Conservation (phyloP, 2,797 vertebrate genomes). For the Sebastes variabilis region DNA sequence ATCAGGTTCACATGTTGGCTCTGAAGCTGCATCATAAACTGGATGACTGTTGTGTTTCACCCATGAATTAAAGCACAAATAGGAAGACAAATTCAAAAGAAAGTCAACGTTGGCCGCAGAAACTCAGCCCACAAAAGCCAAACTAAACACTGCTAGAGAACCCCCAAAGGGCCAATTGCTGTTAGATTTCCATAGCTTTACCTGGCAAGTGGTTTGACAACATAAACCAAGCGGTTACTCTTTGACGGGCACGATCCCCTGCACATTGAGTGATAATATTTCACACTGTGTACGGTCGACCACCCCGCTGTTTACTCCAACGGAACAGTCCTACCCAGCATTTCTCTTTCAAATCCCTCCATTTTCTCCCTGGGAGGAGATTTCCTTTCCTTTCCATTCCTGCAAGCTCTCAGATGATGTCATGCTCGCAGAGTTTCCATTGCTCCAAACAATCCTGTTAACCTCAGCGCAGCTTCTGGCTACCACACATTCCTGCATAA, state of each 20-base stretch:
- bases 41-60: conserved; percentile 46
- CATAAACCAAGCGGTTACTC: conserved; percentile 69
- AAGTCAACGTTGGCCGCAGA: conserved; percentile 34
- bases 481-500: conserved; percentile 57
- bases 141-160: conserved; percentile 56
- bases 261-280: conserved; percentile 74
- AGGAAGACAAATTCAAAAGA: conserved; percentile 60
- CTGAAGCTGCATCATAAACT: conserved; percentile 31
- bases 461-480: conserved; percentile 64
- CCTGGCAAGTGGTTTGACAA: conserved; percentile 74
- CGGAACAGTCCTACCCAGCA: conserved; percentile 60
- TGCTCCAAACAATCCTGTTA: conserved; percentile 69
- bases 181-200: conserved; percentile 69
- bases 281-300: conserved; percentile 67
- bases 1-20: conserved; percentile 40
- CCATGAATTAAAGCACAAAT: conserved; percentile 59
- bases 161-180: conserved; percentile 56
- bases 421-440: conserved; percentile 76
- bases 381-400: conserved; percentile 80
- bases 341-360: conserved; percentile 68
- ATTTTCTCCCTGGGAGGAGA: conserved; percentile 76
- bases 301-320: conserved; percentile 72
- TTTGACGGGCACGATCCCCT: conserved; percentile 74
- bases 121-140: conserved; percentile 31
- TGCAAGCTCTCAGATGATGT: conserved; percentile 77